Conservation (phyloP, 2,797 vertebrate species). For the Nothura maculosa region DNA sequence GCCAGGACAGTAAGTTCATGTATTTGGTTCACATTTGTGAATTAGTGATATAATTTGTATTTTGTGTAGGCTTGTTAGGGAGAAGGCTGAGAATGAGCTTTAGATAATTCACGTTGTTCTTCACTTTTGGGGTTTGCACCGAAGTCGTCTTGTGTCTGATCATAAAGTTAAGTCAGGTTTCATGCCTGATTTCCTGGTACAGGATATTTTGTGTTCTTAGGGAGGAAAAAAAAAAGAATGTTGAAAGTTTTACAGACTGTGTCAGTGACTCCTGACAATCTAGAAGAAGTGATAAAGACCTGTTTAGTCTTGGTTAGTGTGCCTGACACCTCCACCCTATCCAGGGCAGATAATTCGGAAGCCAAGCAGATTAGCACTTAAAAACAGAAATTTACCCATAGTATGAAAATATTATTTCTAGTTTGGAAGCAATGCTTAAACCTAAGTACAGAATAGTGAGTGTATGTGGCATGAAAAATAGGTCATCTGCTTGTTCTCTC, state of each 20-base stretch:
- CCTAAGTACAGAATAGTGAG: background rate
- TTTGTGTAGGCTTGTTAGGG: background rate
- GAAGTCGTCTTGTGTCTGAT: background rate
- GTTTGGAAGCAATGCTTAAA: background rate
- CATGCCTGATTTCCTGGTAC: background rate
- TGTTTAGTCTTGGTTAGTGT: background rate
- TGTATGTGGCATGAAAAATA: background rate
- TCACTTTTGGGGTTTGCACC: fast-evolving
- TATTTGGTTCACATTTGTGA: background rate
- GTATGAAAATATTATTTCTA: background rate
- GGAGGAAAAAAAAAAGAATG: background rate
- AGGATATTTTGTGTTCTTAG: background rate
- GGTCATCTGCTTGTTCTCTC: background rate
- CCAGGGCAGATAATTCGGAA: background rate
- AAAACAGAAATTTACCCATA: background rate
- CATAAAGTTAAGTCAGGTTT: background rate
- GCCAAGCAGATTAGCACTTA: background rate
- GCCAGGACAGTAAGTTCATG: background rate
- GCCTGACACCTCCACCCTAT: background rate
- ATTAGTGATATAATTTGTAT: background rate
- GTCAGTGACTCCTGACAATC: background rate
- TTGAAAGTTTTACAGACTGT: background rate
- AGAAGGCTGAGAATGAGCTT: background rate
- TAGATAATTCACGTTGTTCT: background rate
- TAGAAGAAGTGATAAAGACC: background rate